Base-by-base conservation (phyloP, 2,888 invertebrate species). In the Alcis repandata region DNA sequence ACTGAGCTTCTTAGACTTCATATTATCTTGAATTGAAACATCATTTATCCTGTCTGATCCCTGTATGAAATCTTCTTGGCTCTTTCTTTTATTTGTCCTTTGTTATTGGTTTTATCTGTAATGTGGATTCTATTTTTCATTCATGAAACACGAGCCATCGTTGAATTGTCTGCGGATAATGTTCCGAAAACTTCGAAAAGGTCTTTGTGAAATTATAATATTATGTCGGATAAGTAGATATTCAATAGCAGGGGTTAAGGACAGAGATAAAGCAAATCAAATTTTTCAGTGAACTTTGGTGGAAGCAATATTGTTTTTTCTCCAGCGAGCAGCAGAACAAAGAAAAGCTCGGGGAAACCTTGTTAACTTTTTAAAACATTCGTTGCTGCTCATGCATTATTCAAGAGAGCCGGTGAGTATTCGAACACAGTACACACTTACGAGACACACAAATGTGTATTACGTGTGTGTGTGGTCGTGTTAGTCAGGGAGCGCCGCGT, bases 361-460 rank as follows among this genome's bases (percentile, higher is more conserved):
- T 90, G 91, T 91, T 91, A 91, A 91, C 89, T 91, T 91, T 92
- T 91, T 90, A 91, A 91, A 91, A 87, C 87, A 89, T 90, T 89
- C 86, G 85, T 85, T 86, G 85, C 77, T 80, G 74, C 82, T 90
- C 88, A 89, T 92, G 88, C 81, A 89, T 91, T 87, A 92, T 92
- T 91, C 91, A 91, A 82, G 73, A 76, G 80, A 75, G 80, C 79
- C 78, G 77, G 82, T 82, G 78, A 80, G 79, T 79, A 80, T 78
- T 71, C 76, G 68, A 53, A 65, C 71, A 65, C 68, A 72, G 70
- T 65, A 66, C 67, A 65, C 62, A 69, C 69, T 72, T 76, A 72
- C 71, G 40, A 48, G 11, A 63, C 53, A 63, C 45, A 59, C 54
- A 36, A 51, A 20, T 73, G 69, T 72, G 77, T 51, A 19, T 7